These are phyloP conservation scores for Caranx melampygus DNA, from an alignment of 2,113 vertebrate species.

Conservation along the genomic window DNA sequence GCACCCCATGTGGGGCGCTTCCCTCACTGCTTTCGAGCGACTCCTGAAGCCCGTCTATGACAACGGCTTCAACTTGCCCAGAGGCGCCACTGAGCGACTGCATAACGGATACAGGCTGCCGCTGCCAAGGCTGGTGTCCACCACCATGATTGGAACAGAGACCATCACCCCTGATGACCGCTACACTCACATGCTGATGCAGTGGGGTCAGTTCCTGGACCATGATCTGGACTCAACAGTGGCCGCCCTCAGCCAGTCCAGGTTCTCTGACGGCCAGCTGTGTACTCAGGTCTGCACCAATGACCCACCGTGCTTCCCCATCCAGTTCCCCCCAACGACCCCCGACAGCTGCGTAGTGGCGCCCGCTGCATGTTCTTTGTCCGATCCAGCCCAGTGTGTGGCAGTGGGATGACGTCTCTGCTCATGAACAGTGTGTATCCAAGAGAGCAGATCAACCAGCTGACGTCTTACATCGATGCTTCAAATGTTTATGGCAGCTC, in stretches of 20 bases:
- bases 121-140: slow-evolving; percentile 93
- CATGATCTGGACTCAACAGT: slow-evolving; percentile 96
- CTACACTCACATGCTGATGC: slow-evolving; percentile 98
- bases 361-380: slow-evolving; percentile 98
- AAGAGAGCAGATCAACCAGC: slow-evolving; percentile 97
- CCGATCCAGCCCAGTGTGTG: slow-evolving; percentile 97
- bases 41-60: slow-evolving; percentile 96
- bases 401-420: slow-evolving; percentile 97
- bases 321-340: slow-evolving; percentile 94
- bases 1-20: slow-evolving; percentile 98
- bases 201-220: slow-evolving; percentile 99
- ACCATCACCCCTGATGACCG: slow-evolving; percentile 91
- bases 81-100: slow-evolving; percentile 85
- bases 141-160: slow-evolving; percentile 93
- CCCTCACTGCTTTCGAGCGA: slow-evolving; percentile 95
- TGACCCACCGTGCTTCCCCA: slow-evolving; percentile 95
- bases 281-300: slow-evolving; percentile 92
- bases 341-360: slow-evolving; percentile 84
- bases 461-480: slow-evolving; percentile 95
- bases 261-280: slow-evolving; percentile 96
- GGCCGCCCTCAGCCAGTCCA: slow-evolving; percentile 93
- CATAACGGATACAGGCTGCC: slow-evolving; percentile 90
- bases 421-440: slow-evolving; percentile 99
- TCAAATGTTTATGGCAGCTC: slow-evolving; percentile 98
- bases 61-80: slow-evolving; percentile 96